Conservation (phyloP, 2,113 vertebrate species). For the Gallinago paraguaiae region DNA sequence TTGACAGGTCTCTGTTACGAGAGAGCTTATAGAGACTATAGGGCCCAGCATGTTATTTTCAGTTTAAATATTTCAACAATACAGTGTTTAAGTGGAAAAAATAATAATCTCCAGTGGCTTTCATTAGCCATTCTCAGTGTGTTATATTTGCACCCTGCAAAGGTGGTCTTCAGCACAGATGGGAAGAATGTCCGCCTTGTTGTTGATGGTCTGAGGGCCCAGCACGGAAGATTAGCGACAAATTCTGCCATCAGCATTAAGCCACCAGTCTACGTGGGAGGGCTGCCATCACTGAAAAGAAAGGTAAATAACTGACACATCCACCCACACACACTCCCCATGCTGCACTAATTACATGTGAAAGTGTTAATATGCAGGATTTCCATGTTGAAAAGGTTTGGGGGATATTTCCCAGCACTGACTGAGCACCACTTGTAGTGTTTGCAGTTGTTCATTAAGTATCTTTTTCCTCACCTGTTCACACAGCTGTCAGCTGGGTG, state of each 20-base stretch:
- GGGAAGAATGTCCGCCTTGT: conserved; percentile 77
- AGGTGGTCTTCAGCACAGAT: conserved; percentile 86
- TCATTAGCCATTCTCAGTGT: neutral
- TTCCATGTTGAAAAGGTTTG: neutral
- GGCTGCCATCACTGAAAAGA: conserved; percentile 65
- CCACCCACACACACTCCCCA: neutral
- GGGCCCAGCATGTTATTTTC: neutral
- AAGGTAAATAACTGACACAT: conserved; percentile 59
- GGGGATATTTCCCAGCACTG: neutral
- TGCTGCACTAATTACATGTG: neutral
- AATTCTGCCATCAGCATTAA: conserved; percentile 69
- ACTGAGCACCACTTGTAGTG: neutral
- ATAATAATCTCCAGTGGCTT: neutral
- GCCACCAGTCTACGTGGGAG: conserved; percentile 81
- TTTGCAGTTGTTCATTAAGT: neutral
- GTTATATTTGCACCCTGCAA: neutral
- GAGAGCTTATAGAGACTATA: neutral
- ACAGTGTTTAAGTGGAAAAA: neutral
- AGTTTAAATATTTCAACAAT: neutral
- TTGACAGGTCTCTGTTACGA: neutral
- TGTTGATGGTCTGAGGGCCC: conserved; percentile 86
- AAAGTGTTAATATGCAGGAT: neutral
- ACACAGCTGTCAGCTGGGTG: neutral
- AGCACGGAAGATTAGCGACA: conserved; percentile 74
- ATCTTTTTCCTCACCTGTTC: neutral